Base-by-base conservation (phyloP, 2,797 vertebrate species). In the Miichthys miiuy region DNA sequence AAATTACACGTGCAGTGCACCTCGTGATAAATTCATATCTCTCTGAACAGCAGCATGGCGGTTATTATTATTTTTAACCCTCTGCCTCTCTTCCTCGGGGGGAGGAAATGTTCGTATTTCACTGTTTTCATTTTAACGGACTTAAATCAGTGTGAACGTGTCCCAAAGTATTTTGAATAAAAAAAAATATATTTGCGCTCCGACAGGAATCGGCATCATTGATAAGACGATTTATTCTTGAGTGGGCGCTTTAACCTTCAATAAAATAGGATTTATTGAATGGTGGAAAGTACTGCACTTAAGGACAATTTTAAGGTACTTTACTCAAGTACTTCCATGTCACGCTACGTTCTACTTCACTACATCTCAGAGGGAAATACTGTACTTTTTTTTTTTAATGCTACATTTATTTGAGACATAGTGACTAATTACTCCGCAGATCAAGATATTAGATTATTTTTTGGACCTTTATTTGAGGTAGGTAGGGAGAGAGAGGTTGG, bases 91-190 rank as follows among this genome's bases (percentile, higher is more conserved):
- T 30, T 30, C 27, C 6, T 30, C 30, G 30, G 7, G 3, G 30
- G 60, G 61, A 76, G 6, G 6, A 41, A 71, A 21, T 0, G 13
- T 56, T 61, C 72, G 48, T 77, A 12, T 80, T 72, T 60, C 2
- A 47, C 7, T 3, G 6, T 68, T 70, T 81, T 83, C 2, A 46
- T 74, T 68, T 74, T 21, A 72, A 75, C 34, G 27, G 16, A 54
- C 23, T 34, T 13, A 16, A 54, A 21, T 46, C n/a, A 20, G 42
- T 51, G 42, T 51, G 10, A 13, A 55, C 13, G 12, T 72, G 25
- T 66, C 34, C 52, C 1, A 20, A 64, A 74, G 20, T 79, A 77
- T 86, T 85, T 83, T 79, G 75, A 85, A 88, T 86, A 74, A 89
- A 88, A 82, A 34, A 74, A 64, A 7, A 38, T 9, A 38, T 38